A percentile compares a stretch with the other conserved stretches of the same genome.
phyloP scores from a whole-genome alignment of 2,797 vertebrate species.

The Squalus acanthias region DNA sequence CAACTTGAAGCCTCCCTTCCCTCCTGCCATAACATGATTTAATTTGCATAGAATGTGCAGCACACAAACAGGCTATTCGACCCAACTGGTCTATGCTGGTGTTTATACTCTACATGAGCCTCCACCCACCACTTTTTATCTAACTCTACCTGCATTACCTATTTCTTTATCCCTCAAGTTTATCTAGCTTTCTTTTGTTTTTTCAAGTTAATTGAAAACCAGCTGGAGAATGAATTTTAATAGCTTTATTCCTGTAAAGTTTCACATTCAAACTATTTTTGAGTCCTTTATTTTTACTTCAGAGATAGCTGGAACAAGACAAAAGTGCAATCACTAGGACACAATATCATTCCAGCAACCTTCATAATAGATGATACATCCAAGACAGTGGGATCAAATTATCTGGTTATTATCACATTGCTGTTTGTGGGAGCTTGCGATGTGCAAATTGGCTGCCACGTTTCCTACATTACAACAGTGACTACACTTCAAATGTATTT shows the following conservation, averaged over 20 bases:
- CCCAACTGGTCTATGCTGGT: neutral
- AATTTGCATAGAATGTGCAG: neutral
- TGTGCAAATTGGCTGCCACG: too few species aligned
- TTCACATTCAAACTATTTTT: neutral
- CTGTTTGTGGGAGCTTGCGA: too few species aligned
- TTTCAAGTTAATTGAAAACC: neutral
- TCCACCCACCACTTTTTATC: neutral
- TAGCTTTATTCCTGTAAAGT: neutral
- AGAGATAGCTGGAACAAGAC: neutral
- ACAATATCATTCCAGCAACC: neutral
- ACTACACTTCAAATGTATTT: too few species aligned
- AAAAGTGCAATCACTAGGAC: neutral
- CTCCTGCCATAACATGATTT: neutral
- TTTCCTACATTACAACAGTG: too few species aligned
- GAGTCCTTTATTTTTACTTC: neutral
- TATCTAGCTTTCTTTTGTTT: neutral
- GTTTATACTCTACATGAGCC: neutral
- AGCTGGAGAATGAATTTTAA: neutral
- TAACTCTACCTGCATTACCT: neutral
- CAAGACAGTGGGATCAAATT: neutral
- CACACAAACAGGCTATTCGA: neutral
- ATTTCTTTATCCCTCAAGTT: neutral
- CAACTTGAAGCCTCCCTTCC: neutral
- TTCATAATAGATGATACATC: neutral
- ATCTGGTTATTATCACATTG: too few species aligned